phyloP scores from a whole-genome alignment of 2,888 invertebrate genomes.

The Dynastes hyllus region DNA sequence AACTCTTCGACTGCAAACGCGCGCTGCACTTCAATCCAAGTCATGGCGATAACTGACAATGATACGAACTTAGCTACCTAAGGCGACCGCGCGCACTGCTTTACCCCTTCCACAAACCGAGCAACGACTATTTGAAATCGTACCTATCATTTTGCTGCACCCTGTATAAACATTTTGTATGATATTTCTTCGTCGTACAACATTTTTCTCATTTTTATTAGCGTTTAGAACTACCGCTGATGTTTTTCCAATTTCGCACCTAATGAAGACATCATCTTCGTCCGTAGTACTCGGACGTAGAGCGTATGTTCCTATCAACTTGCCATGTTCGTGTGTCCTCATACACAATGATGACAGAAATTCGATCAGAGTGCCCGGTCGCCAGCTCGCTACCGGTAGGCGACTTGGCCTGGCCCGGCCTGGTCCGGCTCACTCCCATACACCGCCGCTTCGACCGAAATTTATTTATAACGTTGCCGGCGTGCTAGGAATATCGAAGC shows the following conservation, averaged over 20 bases:
- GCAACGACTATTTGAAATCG: too few relatives aligned
- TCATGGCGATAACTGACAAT: too few relatives aligned
- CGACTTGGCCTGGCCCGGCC: background rate
- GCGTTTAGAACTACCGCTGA: background rate
- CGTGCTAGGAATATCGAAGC: constrained; percentile 28
- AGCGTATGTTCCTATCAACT: too few relatives aligned
- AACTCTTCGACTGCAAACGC: too few relatives aligned
- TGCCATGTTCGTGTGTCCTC: background rate
- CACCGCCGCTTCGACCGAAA: constrained; percentile 1
- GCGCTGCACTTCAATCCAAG: too few relatives aligned
- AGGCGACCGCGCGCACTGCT: too few relatives aligned
- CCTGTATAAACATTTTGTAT: too few relatives aligned
- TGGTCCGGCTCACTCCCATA: background rate
- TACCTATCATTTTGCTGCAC: too few relatives aligned
- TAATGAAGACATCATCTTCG: background rate
- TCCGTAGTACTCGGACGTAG: too few relatives aligned
- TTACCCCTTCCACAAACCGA: too few relatives aligned
- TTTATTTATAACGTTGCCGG: constrained; percentile 27
- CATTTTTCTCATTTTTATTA: background rate
- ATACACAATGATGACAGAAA: background rate
- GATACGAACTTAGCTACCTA: too few relatives aligned
- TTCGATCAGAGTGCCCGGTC: background rate
- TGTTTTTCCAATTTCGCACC: background rate
- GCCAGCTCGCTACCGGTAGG: background rate
- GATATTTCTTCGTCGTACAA: background rate